Evolutionary conservation across 1,140 invertebrate genomes (phyloP), one percentile per base, ranked within the genome.

Genomic region (Heliconius nattereri): DNA sequence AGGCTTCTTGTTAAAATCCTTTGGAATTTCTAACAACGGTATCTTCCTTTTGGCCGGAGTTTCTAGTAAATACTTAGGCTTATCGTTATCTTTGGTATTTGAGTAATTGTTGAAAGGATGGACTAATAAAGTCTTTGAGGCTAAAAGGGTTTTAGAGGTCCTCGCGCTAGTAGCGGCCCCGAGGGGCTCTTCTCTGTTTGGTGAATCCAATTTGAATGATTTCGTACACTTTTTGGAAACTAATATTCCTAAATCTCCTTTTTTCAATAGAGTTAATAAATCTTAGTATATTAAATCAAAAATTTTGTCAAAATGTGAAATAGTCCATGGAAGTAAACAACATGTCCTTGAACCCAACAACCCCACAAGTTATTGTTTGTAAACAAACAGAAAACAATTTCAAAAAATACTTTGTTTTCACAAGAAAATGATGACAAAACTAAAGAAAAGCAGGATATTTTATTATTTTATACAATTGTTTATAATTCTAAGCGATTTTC

Each of bases 171-270:
- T 66, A 66, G 87, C 85, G 11, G 89, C 91, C 91, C 91, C 85
- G 23, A 90, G 86, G 91, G 91, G 90, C 90, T 85, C 83, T 29
- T 73, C n/a, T 19, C 66, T 71, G 20, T 70, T 77, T 84, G 57
- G 85, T 78, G 90, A 81, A 92, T 91, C 91, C 91, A 93, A 93
- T 92, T 92, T 93, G 91, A 84, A 78, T 78, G 84, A 71, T 89
- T 90, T 52, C 32, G 45, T 75, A 52, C 11, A 72, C 54, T 73
- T 79, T 78, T 74, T 40, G 52, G 23, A 52, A 78, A 45, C 52
- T 73, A 29, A 71, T 75, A 9, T n/a, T 16, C 26, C 3, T 29
- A 23, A 60, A 23, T 9, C 54, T 23, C 7, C 19, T 23, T 23
- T n/a, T 52, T 52, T 20, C 19, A 52, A 20, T 20, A 7, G 16